Evolutionary conservation across 2,888 invertebrate species (phyloP).

Genomic region (Acleris laterana): DNA sequence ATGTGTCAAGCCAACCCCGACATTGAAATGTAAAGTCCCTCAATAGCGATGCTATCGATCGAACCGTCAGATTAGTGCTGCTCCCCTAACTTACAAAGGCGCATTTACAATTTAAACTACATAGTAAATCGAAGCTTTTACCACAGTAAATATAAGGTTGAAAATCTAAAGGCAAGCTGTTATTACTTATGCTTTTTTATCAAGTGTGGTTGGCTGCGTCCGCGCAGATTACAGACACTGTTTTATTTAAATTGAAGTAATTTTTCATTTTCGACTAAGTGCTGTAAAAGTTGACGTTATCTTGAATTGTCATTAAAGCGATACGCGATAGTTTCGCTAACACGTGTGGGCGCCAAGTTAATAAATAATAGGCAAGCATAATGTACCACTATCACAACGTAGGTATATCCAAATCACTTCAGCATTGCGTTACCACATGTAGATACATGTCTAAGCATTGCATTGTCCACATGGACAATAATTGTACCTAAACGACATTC

Average conservation of each 20-base stretch:
- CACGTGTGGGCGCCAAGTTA: background rate
- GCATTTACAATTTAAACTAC: too few relatives aligned
- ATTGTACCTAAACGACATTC: too few relatives aligned
- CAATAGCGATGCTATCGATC: conserved; percentile 14
- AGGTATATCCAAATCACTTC: too few relatives aligned
- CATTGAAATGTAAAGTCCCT: conserved; percentile 1
- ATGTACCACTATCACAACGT: too few relatives aligned
- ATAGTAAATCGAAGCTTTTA: too few relatives aligned
- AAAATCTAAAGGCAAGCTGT: too few relatives aligned
- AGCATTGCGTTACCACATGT: too few relatives aligned
- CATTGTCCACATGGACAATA: too few relatives aligned
- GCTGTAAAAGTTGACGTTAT: background rate
- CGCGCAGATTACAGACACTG: conserved; percentile 1
- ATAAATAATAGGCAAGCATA: too few relatives aligned
- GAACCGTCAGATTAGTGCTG: background rate
- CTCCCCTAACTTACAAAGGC: too few relatives aligned
- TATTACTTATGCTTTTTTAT: background rate
- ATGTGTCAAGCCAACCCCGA: conserved; percentile 7
- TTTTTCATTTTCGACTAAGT: background rate
- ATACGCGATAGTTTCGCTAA: background rate
- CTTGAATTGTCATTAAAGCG: background rate
- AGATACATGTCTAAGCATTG: too few relatives aligned
- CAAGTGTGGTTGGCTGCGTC: background rate
- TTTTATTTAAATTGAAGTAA: conserved; percentile 5
- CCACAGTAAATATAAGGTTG: too few relatives aligned